These are phyloP conservation scores for Zonitis immaculata DNA, from an alignment of 2,888 invertebrate species.

Conservation along the genomic window DNA sequence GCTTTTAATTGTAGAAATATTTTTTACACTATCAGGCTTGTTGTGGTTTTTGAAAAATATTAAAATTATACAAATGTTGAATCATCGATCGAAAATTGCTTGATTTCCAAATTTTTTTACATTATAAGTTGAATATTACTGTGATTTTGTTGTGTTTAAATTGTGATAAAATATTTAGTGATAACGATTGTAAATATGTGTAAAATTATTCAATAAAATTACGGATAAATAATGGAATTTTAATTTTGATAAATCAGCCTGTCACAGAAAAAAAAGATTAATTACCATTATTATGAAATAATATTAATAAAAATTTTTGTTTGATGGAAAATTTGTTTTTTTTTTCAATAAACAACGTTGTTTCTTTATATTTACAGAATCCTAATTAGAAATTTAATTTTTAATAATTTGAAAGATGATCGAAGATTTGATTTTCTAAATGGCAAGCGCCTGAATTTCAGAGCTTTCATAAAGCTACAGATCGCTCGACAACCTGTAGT, in stretches of 20 bases:
- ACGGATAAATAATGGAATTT: background rate
- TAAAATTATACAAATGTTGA: slow-evolving; percentile 55
- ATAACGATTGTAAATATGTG: background rate
- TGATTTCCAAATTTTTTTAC: background rate
- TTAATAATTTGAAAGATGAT: background rate
- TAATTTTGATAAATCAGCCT: background rate
- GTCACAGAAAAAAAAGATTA: background rate
- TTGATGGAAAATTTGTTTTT: background rate
- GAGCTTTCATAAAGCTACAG: background rate
- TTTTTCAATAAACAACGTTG: no score
- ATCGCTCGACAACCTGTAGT: slow-evolving; percentile 14
- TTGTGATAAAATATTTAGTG: slow-evolving; percentile 2
- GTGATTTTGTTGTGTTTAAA: background rate
- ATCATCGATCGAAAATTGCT: slow-evolving; percentile 38
- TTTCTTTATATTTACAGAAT: no score
- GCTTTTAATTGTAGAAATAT: slow-evolving; percentile 53
- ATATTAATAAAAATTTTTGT: background rate
- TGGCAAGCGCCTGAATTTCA: slow-evolving; percentile 2
- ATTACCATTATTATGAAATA: background rate
- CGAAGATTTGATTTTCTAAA: background rate
- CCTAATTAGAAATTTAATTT: no score
- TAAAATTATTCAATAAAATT: background rate
- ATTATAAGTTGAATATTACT: background rate
- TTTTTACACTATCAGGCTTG: slow-evolving; percentile 57
- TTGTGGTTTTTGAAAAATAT: slow-evolving; percentile 62